A percentile compares a stretch with the other conserved stretches of the same genome.
Evolutionary conservation across 2,888 invertebrate genomes (phyloP).

Genomic region (Netelia fuscicornis): DNA sequence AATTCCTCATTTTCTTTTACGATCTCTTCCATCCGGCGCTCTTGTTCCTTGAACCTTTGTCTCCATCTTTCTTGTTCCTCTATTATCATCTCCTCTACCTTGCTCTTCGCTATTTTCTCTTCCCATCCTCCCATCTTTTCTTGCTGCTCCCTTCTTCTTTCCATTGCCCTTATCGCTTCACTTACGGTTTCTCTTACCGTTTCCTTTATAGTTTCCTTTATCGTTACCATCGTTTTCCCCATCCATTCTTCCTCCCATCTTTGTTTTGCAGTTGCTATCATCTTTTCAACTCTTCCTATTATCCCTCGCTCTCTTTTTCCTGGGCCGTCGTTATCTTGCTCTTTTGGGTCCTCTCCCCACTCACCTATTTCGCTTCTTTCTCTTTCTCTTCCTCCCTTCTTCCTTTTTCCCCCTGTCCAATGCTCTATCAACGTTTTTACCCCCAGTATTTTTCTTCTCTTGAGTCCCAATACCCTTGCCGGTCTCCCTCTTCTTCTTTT

Average conservation of each 20-base stretch:
- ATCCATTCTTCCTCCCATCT: neutral
- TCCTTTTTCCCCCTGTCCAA: neutral
- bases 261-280: too few relatives aligned
- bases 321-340: neutral
- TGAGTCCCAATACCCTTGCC: neutral
- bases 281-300: neutral
- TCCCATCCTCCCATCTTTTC: neutral
- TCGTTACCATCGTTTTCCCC: neutral
- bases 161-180: neutral
- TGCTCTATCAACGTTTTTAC: neutral
- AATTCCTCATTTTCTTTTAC: too few relatives aligned
- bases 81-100: neutral
- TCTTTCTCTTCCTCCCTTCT: neutral
- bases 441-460: neutral
- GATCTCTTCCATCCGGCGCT: too few relatives aligned
- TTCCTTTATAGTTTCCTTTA: neutral
- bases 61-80: neutral
- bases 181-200: too few relatives aligned
- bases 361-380: neutral
- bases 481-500: conserved; percentile 1
- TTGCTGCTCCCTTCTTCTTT: neutral
- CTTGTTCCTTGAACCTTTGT: neutral
- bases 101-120: neutral
- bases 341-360: neutral
- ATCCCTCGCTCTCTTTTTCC: neutral